These are phyloP conservation scores for Sylvilagus floridanus DNA, from an alignment of 2,797 vertebrate species.

Conservation along the genomic window DNA sequence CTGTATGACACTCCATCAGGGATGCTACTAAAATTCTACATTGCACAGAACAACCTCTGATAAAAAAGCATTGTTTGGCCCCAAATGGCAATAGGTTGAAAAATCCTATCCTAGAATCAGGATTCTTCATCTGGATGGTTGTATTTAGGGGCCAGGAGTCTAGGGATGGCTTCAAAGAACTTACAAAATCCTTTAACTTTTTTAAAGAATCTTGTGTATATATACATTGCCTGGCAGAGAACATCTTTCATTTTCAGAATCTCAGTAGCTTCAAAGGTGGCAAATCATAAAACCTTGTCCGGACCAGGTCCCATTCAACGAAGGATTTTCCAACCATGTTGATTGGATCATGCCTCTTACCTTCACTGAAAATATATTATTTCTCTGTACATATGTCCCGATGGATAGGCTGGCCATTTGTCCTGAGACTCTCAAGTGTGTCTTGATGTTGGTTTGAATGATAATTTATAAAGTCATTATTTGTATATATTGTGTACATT, in stretches of 20 bases:
- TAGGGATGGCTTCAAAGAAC: not conserved
- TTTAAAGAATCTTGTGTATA: not conserved
- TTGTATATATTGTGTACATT: not conserved
- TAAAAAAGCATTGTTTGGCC: not conserved
- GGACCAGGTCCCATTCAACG: not conserved
- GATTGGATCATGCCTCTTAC: not conserved
- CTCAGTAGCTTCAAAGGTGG: not conserved
- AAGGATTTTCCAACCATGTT: not conserved
- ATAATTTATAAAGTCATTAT: not conserved
- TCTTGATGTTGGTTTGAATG: not conserved
- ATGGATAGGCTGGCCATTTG: not conserved
- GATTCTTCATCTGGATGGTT: not conserved
- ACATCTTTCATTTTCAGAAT: not conserved
- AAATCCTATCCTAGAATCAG: not conserved
- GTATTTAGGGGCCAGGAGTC: not conserved
- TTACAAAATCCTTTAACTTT: not conserved
- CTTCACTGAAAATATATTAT: not conserved
- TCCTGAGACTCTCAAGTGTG: not conserved
- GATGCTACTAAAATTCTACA: not conserved
- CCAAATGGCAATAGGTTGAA: not conserved
- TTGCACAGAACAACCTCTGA: not conserved
- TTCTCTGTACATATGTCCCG: not conserved
- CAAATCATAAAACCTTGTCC: slow-evolving; percentile 3
- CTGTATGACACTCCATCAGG: no score
- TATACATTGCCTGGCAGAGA: not conserved